These are phyloP conservation scores for Amblyopsis hoosieri DNA, from an alignment of 2,797 vertebrate species.

Conservation along the genomic window DNA sequence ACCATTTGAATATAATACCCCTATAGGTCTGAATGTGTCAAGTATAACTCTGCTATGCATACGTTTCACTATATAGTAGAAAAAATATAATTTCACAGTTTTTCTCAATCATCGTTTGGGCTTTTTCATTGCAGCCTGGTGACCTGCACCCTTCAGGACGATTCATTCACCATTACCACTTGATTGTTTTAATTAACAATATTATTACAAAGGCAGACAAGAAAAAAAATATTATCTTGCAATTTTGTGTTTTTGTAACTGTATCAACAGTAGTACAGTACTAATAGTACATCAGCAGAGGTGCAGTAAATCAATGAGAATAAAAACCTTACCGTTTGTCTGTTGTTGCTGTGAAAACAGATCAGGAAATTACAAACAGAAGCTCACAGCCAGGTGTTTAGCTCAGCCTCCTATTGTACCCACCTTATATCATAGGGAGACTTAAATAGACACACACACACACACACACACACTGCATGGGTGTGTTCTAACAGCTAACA, in stretches of 20 bases:
- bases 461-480: slow-evolving; percentile 29
- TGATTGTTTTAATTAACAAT: not conserved
- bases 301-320: no score
- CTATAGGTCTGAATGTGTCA: slow-evolving; percentile 38
- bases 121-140: not conserved
- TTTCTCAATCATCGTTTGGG: slow-evolving; percentile 8
- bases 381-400: slow-evolving; percentile 57
- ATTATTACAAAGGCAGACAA: not conserved
- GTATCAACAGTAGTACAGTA: no score
- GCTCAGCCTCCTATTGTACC: slow-evolving; percentile 60
- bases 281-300: no score
- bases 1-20: slow-evolving; percentile 30
- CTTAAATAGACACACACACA: slow-evolving; percentile 65
- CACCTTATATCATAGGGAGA: slow-evolving; percentile 55
- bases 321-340: slow-evolving; percentile 64
- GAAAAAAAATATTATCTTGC: not conserved
- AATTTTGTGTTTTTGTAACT: no score
- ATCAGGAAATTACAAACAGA: slow-evolving; percentile 45
- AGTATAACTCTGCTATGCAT: slow-evolving; percentile 26
- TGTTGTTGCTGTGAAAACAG: slow-evolving; percentile 40
- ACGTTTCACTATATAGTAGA: slow-evolving; percentile 5
- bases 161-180: slow-evolving; percentile 27
- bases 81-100: not conserved
- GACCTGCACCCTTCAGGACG: slow-evolving; percentile 19
- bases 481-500: slow-evolving; percentile 37